These are phyloP conservation scores for Cynodonichthys magdalenae DNA, from an alignment of 2,797 vertebrate species.

Conservation along the genomic window DNA sequence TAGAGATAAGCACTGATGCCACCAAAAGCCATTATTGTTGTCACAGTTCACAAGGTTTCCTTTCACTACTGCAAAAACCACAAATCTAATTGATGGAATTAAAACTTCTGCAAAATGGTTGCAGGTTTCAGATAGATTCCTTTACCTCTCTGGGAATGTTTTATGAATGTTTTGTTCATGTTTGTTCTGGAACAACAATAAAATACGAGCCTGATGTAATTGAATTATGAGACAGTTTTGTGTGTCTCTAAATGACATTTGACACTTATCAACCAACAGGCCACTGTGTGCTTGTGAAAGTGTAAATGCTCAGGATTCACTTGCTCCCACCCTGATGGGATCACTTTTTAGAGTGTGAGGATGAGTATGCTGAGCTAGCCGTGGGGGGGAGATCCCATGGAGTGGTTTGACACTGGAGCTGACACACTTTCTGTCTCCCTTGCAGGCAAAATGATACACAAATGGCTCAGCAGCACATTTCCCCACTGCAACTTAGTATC, in stretches of 20 bases:
- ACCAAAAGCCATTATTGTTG: neutral
- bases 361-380: slow-evolving; percentile 47
- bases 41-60: slow-evolving; percentile 34
- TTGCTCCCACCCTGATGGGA: slow-evolving; percentile 24
- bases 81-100: neutral
- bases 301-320: neutral
- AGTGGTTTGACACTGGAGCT: slow-evolving; percentile 61
- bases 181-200: neutral
- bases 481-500: neutral
- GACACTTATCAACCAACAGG: slow-evolving; percentile 13
- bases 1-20: neutral
- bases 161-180: neutral
- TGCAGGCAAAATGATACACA: slow-evolving; percentile 27
- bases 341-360: slow-evolving; percentile 33
- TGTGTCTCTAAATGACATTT: slow-evolving; percentile 36
- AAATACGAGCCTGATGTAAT: slow-evolving; percentile 41
- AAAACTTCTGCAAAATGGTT: too few species aligned
- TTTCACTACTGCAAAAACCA: neutral
- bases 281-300: neutral
- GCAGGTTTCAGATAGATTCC: too few species aligned
- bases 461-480: slow-evolving; percentile 10
- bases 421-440: slow-evolving; percentile 67
- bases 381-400: slow-evolving; percentile 40
- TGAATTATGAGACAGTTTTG: slow-evolving; percentile 45
- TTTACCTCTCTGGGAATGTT: neutral